Conservation (phyloP, 1,140 invertebrate species). For the Reticulitermes speratus region DNA sequence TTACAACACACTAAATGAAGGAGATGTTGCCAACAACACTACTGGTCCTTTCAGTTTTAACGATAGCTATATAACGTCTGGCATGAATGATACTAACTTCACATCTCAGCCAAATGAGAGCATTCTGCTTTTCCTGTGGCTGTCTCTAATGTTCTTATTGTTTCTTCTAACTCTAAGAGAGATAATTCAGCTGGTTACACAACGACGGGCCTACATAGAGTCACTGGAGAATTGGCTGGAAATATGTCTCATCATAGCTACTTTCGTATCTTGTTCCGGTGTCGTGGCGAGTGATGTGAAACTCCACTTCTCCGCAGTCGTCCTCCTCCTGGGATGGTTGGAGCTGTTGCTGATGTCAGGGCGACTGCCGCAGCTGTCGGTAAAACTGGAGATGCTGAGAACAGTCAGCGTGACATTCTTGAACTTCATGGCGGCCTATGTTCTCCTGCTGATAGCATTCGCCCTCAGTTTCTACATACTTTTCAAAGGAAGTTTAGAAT, state of each 20-base stretch:
- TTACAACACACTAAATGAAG: too few species aligned
- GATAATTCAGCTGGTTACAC: too few species aligned
- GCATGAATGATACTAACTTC: too few species aligned
- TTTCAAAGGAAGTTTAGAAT: conserved; percentile 8
- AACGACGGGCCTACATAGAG: conserved; percentile 58
- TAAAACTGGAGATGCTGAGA: conserved; percentile 53
- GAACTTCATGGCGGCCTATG: conserved; percentile 39
- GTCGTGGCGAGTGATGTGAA: conserved; percentile 52
- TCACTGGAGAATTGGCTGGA: conserved; percentile 72
- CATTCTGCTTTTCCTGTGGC: too few species aligned
- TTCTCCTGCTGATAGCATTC: background rate
- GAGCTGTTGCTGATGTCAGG: conserved; percentile 63
- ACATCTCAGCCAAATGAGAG: too few species aligned
- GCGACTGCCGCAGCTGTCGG: conserved; percentile 58
- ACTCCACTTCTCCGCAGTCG: conserved; percentile 57
- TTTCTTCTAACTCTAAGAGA: too few species aligned
- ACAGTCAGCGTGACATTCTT: conserved; percentile 41
- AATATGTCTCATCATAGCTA: conserved; percentile 60
- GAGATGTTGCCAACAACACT: too few species aligned
- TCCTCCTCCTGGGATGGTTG: conserved; percentile 69
- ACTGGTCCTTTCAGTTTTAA: too few species aligned
- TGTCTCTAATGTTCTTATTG: too few species aligned
- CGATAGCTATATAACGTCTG: too few species aligned
- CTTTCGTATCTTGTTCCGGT: conserved; percentile 54
- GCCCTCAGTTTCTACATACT: too few species aligned